A percentile compares a stretch with the other conserved stretches of the same genome.
These are phyloP conservation scores for Holothuria leucospilota DNA, from an alignment of 53 echinoderm and acorn worm species.

Conservation along the genomic window DNA sequence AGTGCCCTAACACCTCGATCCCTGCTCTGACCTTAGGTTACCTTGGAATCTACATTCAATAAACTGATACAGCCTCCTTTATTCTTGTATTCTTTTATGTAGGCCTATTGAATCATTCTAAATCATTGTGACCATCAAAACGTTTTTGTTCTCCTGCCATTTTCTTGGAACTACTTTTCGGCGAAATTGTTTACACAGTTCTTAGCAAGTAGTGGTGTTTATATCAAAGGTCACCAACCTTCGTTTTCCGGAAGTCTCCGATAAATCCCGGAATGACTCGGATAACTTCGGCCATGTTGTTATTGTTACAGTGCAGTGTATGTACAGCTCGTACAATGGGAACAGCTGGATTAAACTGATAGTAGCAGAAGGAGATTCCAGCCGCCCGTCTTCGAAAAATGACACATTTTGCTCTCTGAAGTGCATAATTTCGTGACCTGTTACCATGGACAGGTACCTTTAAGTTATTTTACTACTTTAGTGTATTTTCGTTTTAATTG, in stretches of 20 bases:
- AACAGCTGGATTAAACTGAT: conserved; percentile 45
- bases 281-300: conserved; percentile 43
- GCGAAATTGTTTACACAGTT: conserved; percentile 1
- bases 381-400: conserved; percentile 39
- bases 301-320: conserved; percentile 44
- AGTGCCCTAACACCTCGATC: no score
- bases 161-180: no score
- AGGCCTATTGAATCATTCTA: no score
- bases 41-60: no score
- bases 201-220: neutral
- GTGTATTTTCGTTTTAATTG: no score
- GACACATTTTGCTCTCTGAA: conserved; percentile 30
- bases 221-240: conserved; percentile 30
- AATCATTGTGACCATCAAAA: no score
- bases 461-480: neutral
- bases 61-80: no score
- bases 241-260: conserved; percentile 10
- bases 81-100: no score
- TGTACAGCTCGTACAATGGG: conserved; percentile 36
- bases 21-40: no score
- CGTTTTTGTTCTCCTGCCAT: no score
- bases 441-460: conserved; percentile 41
- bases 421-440: conserved; percentile 32
- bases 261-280: conserved; percentile 10
- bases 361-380: conserved; percentile 27